Evolutionary conservation across 2,888 invertebrate species (phyloP), one percentile per base, ranked within the genome.

Genomic region (Zhengitettix transpicula): DNA sequence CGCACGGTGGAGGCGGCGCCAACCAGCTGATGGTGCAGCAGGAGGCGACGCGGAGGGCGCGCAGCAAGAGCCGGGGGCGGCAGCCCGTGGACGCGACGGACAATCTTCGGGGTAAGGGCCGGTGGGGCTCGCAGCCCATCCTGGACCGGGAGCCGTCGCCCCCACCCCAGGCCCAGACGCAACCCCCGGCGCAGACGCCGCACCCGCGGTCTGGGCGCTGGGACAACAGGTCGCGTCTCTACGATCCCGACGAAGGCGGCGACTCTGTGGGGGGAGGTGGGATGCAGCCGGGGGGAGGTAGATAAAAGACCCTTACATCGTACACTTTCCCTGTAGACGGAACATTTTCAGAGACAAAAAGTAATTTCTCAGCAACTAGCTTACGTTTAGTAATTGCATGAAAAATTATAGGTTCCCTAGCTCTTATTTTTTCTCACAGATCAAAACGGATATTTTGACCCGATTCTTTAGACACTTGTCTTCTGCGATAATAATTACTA

Each of bases 41-140:
- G 14, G 62, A 61, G 47, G 61, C 74, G 74, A 79, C 83, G 63
- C 73, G 81, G 64, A 70, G 87, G 44, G 87, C 89, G 0, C 79
- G 90, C 56, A 89, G 89, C 75, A 90, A 90, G 78, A 89, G 89
- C 69, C 78, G 90, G 65, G 89, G 89, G 0, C 76, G 90, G n/a
- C 86, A 88, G 1, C 58, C 16, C 56, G 61, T 59, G 12, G 28
- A 28, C 28, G 28, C 28, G 28, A 28, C 28, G 28, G 28, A 28
- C 7, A 28, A 28, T 28, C 28, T 28, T 7, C 28, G 28, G 28
- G 40, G 61, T 56, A 28, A 28, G 17, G 12, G 41, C n/a, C 17
- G 14, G 10, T 12, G 54, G 10, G 52, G 42, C 52, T 51, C 52
- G 52, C 14, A 17, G 28, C 58, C 53, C 53, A 17, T 17, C 53